Conservation (phyloP, 1,140 invertebrate species). For the Hylaeus anthracinus region DNA sequence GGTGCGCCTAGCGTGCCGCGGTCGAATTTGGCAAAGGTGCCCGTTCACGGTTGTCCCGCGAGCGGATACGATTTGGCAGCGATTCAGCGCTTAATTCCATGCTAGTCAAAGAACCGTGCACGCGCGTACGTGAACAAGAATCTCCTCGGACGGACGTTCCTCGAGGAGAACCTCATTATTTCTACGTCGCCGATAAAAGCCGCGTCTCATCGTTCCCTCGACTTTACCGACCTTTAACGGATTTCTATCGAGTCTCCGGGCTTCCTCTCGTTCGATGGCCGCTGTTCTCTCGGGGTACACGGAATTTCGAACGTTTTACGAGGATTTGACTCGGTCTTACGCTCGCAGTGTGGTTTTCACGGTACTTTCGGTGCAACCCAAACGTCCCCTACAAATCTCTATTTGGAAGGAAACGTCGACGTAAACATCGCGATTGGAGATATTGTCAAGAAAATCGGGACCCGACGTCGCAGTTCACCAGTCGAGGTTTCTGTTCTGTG, state of each 20-base stretch:
- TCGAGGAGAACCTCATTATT: background rate
- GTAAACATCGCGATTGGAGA: too few relatives aligned
- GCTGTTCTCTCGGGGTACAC: too few relatives aligned
- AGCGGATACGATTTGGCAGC: constrained; percentile 46
- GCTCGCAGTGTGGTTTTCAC: too few relatives aligned
- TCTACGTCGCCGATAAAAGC: constrained; percentile 2
- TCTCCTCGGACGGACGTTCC: background rate
- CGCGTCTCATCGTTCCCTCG: constrained; percentile 8
- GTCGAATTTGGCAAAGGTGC: constrained; percentile 48
- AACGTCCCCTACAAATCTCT: too few relatives aligned
- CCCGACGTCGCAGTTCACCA: too few relatives aligned
- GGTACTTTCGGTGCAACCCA: too few relatives aligned
- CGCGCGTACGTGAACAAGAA: background rate
- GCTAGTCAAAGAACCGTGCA: background rate
- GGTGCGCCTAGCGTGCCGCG: constrained; percentile 12
- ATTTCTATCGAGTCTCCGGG: background rate
- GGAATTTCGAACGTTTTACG: too few relatives aligned
- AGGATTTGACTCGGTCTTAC: too few relatives aligned
- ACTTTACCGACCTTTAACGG: constrained; percentile 8
- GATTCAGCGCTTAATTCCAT: constrained; percentile 29
- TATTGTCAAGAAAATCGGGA: too few relatives aligned
- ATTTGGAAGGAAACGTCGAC: too few relatives aligned
- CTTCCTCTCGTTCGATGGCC: background rate
- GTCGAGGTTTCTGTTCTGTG: too few relatives aligned
- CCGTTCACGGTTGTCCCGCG: constrained; percentile 32